Percentiles rank a stretch among this genome's conserved stretches.
Conservation (phyloP, 1,140 invertebrate genomes). For the Drosophila quadrilineata region DNA sequence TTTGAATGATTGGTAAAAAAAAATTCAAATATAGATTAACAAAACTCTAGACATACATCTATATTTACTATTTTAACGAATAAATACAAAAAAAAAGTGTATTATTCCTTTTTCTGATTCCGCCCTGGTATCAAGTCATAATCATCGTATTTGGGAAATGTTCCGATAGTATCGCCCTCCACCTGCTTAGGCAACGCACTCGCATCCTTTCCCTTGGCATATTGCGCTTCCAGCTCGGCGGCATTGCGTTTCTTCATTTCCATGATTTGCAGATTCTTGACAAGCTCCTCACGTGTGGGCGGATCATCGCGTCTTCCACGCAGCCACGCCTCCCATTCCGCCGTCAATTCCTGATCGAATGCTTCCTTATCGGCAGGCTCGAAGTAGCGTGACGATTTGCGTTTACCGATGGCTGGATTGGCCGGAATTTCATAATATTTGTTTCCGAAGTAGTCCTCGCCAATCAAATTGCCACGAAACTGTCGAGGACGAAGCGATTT, state of each 20-base stretch:
- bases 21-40: slow-evolving; percentile 3
- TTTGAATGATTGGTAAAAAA: slow-evolving; percentile 83
- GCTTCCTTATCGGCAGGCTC: slow-evolving; percentile 84
- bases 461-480: slow-evolving; percentile 83
- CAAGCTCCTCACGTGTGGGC: slow-evolving; percentile 88
- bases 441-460: slow-evolving; percentile 90
- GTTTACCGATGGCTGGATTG: slow-evolving; percentile 83
- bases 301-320: slow-evolving; percentile 84
- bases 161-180: slow-evolving; percentile 63
- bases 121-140: slow-evolving; percentile 78
- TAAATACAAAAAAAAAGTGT: slow-evolving; percentile 1
- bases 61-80: slow-evolving; percentile 48
- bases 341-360: slow-evolving; percentile 87
- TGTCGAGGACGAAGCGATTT: slow-evolving; percentile 84
- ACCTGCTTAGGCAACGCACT: slow-evolving; percentile 68
- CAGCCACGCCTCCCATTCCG: slow-evolving; percentile 93
- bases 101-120: slow-evolving; percentile 48
- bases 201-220: slow-evolving; percentile 71
- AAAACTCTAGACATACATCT: slow-evolving; percentile 40
- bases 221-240: slow-evolving; percentile 84
- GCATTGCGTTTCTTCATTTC: slow-evolving; percentile 89
- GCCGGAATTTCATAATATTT: slow-evolving; percentile 90
- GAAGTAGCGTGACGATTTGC: slow-evolving; percentile 87
- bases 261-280: slow-evolving; percentile 86
- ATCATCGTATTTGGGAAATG: slow-evolving; percentile 78